A percentile compares a stretch with the other conserved stretches of the same genome.
phyloP scores from a whole-genome alignment of 1,140 invertebrate species.

The Papilio dardanus region DNA sequence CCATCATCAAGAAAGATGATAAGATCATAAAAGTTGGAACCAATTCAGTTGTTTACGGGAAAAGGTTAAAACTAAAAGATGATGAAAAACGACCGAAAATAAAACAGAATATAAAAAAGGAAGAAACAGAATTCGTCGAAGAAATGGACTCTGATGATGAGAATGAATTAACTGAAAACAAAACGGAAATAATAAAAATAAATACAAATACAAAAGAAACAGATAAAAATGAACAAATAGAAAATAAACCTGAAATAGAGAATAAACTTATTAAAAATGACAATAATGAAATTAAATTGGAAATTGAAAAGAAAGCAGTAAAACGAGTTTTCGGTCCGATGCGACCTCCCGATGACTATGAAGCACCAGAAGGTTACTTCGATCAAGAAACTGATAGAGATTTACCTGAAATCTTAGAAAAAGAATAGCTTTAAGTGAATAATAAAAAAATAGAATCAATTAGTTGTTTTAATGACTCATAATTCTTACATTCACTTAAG shows the following conservation, averaged over 20 bases:
- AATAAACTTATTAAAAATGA: slow-evolving; percentile 37
- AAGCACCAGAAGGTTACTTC: slow-evolving; percentile 74
- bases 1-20: slow-evolving; percentile 66
- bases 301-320: slow-evolving; percentile 40
- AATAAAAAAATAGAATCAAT: neutral
- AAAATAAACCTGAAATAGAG: slow-evolving; percentile 40
- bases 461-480: neutral
- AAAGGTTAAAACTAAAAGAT: slow-evolving; percentile 72
- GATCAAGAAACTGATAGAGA: slow-evolving; percentile 75
- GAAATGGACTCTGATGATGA: slow-evolving; percentile 80
- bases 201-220: slow-evolving; percentile 26
- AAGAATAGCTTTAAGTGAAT: slow-evolving; percentile 44
- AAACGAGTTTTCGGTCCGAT: slow-evolving; percentile 74
- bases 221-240: slow-evolving; percentile 24
- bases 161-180: slow-evolving; percentile 30
- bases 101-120: slow-evolving; percentile 50
- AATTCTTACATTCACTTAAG: neutral
- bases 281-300: slow-evolving; percentile 36
- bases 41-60: slow-evolving; percentile 76
- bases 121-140: slow-evolving; percentile 72
- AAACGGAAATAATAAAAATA: slow-evolving; percentile 28
- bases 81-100: slow-evolving; percentile 61
- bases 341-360: slow-evolving; percentile 77
- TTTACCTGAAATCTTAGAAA: slow-evolving; percentile 75
- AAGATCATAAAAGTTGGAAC: slow-evolving; percentile 56